Evolutionary conservation across 2,888 invertebrate genomes (phyloP).

Genomic region (Suillia variegata): DNA sequence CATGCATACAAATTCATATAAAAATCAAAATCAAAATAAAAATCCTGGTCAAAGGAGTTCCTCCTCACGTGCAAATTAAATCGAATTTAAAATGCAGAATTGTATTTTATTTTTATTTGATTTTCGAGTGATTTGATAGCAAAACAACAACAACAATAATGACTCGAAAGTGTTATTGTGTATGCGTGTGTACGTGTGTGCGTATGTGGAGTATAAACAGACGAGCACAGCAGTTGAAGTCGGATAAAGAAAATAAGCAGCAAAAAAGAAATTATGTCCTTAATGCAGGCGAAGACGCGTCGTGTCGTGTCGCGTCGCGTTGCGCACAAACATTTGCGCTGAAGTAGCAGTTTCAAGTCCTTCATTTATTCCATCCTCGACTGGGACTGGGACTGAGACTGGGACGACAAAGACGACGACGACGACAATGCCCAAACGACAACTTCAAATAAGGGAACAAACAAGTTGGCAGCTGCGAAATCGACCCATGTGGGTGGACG

Average conservation of each 20-base stretch:
- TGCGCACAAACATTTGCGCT: neutral
- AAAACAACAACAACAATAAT: neutral
- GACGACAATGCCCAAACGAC: slow-evolving; percentile 1
- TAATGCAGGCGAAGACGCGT: no score
- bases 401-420: neutral
- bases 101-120: no score
- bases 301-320: no score
- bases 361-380: neutral
- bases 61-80: neutral
- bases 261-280: no score
- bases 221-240: no score
- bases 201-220: no score
- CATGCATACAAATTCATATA: neutral
- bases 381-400: neutral
- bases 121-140: no score
- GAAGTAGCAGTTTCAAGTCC: neutral
- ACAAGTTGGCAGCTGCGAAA: neutral
- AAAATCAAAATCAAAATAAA: slow-evolving; percentile 17
- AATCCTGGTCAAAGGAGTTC: slow-evolving; percentile 17
- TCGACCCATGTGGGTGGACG: neutral
- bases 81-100: slow-evolving; percentile 5
- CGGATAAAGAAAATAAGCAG: no score
- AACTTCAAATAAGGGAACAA: neutral
- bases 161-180: no score
- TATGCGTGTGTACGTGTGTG: no score